Percentiles rank a stretch among this genome's conserved stretches.
Evolutionary conservation across 2,888 invertebrate genomes (phyloP).

Genomic region (Callyntrura guangdongensis): DNA sequence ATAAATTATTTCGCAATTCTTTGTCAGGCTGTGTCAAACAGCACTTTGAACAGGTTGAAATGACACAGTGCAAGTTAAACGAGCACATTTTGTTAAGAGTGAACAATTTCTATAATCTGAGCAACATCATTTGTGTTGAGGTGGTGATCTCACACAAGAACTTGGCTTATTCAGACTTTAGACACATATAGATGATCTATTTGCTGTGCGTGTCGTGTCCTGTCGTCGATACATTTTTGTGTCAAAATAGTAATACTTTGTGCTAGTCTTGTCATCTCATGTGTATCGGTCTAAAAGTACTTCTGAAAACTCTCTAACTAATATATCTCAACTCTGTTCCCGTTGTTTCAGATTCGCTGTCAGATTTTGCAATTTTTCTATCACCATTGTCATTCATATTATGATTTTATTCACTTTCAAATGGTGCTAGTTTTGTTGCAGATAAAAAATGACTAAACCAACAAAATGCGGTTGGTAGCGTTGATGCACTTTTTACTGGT

Average conservation of each 20-base stretch:
- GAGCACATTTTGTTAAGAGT: neutral
- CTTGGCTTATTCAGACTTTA: neutral
- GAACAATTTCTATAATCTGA: neutral
- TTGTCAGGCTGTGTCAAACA: neutral
- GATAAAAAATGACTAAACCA: neutral
- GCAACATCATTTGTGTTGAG: neutral
- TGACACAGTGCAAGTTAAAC: neutral
- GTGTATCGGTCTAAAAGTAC: neutral
- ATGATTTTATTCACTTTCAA: neutral
- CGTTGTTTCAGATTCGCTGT: neutral
- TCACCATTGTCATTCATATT: neutral
- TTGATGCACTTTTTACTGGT: too few species aligned
- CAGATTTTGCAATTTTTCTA: neutral
- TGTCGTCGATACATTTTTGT: neutral
- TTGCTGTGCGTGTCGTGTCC: neutral
- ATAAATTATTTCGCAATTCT: conserved; percentile 14
- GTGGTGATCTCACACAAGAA: conserved; percentile 12
- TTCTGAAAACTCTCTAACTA: neutral
- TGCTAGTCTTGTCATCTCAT: neutral
- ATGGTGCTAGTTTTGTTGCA: neutral
- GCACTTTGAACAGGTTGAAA: neutral
- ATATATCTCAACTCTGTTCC: neutral
- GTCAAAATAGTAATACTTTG: neutral
- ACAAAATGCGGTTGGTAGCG: too few species aligned
- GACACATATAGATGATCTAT: neutral